phyloP scores from a whole-genome alignment of 2,113 vertebrate genomes.

The Phylloscopus whistleri region DNA sequence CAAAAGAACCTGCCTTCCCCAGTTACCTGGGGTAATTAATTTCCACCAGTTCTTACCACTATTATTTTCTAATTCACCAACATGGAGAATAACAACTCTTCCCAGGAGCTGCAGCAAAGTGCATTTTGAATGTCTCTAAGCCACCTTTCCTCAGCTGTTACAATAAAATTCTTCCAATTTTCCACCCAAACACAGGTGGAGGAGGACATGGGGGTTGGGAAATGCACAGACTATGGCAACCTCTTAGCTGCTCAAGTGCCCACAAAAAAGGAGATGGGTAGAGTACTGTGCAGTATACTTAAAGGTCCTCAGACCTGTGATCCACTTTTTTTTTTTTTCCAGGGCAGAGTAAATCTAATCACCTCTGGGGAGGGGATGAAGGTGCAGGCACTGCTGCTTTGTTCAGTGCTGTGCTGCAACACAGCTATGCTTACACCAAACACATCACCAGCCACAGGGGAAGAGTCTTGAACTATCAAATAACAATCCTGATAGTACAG shows the following conservation, averaged over 20 bases:
- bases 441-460: not conserved
- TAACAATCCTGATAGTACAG: accelerated
- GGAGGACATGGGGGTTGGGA: not conserved
- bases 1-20: not conserved
- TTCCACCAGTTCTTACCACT: not conserved
- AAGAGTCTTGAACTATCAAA: not conserved
- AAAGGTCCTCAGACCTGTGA: not conserved
- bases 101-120: not conserved
- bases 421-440: not conserved
- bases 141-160: not conserved
- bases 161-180: not conserved
- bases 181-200: not conserved
- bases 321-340: not conserved
- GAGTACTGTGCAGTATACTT: not conserved
- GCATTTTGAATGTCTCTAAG: not conserved
- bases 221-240: not conserved
- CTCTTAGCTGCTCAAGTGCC: not conserved
- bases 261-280: not conserved
- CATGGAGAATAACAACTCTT: not conserved
- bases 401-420: not conserved
- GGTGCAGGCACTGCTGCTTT: not conserved
- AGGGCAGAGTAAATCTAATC: not conserved
- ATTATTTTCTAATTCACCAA: not conserved
- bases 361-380: not conserved
- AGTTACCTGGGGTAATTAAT: not conserved